Evolutionary conservation across 2,888 invertebrate genomes (phyloP).

Genomic region (Pseudoips prasinana): DNA sequence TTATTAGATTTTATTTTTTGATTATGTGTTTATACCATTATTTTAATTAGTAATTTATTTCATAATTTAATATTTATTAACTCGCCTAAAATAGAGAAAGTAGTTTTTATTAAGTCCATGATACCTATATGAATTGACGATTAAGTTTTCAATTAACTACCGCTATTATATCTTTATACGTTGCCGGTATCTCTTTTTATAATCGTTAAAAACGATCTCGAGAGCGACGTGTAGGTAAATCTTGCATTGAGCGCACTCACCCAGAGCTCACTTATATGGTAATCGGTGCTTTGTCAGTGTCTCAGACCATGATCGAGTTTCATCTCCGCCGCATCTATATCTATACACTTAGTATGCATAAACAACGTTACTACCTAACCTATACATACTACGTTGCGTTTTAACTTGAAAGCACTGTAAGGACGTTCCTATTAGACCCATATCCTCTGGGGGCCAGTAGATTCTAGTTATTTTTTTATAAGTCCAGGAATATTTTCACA

Average conservation of each 20-base stretch:
- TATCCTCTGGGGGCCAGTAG: no score
- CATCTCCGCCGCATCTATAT: conserved; percentile 28
- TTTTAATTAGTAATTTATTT: conserved; percentile 21
- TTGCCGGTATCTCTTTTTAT: conserved; percentile 48
- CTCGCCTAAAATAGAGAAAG: conserved; percentile 32
- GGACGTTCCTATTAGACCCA: no score
- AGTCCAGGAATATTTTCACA: no score
- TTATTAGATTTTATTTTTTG: neutral
- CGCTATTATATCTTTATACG: conserved; percentile 47
- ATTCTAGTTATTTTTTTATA: no score
- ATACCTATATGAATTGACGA: conserved; percentile 35
- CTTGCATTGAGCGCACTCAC: conserved; percentile 32
- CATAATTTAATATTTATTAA: conserved; percentile 29
- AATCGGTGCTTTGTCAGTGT: conserved; percentile 51
- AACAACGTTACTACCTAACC: no score
- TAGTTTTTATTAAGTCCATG: conserved; percentile 38
- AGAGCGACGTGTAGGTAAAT: conserved; percentile 31
- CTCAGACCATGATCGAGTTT: conserved; percentile 36
- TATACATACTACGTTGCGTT: no score
- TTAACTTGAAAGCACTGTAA: no score
- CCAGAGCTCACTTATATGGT: conserved; percentile 47
- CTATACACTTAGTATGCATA: conserved; percentile 1
- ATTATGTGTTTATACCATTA: conserved; percentile 7
- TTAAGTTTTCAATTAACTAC: conserved; percentile 48
- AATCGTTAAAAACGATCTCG: conserved; percentile 49